Evolutionary conservation across 2,888 invertebrate species (phyloP), one percentile per base, ranked within the genome.

Genomic region (Agelastica alni): DNA sequence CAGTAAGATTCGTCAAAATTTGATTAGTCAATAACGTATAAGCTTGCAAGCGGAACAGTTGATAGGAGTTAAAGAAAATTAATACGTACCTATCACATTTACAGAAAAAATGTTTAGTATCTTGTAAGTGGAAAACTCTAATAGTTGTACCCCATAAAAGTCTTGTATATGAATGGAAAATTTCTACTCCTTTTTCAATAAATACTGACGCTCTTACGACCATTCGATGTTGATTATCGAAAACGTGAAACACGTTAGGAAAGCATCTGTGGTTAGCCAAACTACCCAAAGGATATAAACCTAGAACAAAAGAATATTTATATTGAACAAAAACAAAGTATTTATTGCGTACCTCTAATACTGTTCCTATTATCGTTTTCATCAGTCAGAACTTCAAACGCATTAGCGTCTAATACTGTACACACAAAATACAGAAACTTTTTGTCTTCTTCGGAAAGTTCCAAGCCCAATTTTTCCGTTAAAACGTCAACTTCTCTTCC

Each of bases 61-160:
- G 16, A 46, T 32, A 34, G 12, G 5, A 28, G 30, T 43, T 43
- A 7, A 7, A 32, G 22, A 12, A 43, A 43, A 37, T n/a, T n/a
- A n/a, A n/a, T n/a, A 43, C 10, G 22, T 46, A 59, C 56, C 55
- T 56, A 2, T 76, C 71, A 68, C 89, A 89, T 49, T 72, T 75
- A 69, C 89, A 89, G 41, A 78, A 71, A 68, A 89, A 89, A 71
- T 86, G 84, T 75, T 89, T 89, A 0, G 88, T 87, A 63, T 79
- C 79, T 58, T 75, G 77, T 13, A 89, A 76, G 68, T 87, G 83
- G 26, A 80, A 78, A 9, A 85, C 77, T 48, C 89, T 78, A 9
- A 84, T 80, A 2, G 81, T 77, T 0, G 88, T 88, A 28, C 85
- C 85, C 88, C 89, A 89, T 36, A 87, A 73, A 16, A 84, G 65